Base-by-base conservation (phyloP, 2,888 invertebrate genomes). In the Tricholauxania praeusta region DNA sequence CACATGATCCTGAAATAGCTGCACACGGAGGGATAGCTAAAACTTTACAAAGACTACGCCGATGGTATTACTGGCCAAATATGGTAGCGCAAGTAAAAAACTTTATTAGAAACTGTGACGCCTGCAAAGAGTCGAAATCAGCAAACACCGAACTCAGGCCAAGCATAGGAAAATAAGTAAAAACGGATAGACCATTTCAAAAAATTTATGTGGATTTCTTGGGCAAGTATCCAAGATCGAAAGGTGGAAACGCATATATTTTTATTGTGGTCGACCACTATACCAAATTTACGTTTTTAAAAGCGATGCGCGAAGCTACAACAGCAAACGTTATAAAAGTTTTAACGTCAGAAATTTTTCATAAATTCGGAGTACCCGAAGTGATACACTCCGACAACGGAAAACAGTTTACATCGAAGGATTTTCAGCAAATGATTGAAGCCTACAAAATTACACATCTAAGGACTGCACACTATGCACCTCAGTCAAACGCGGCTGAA, bases 341-440 rank as follows among this genome's bases (percentile, higher is more conserved):
- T 28, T 48, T 77, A 2, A 69, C 65, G 17, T 48, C 77, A 14
- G 77, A 80, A 12, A 53, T 77, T 14, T 81, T 80, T 66, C 69
- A 78, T 17, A 64, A 78, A 32, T 82, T 81, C 72, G 81, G 80
- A 14, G 80, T 80, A 17, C 66, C 80, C 76, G 51, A 74, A 74
- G 52, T 28, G 28, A 28, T 28, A 28, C 28, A 28, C 28, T 28
- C 28, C 3, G 28, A 28, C 28, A 28, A 82, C 74, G 81, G 81
- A 0, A 62, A 67, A 8, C 81, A 81, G 66, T 82, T 79, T 68
- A 22, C 66, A 10, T 32, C 77, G 0, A 77, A 75, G 19, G 32
- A 66, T n/a, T 80, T 79, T 59, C 47, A 77, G 12, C 10, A 51
- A 1, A 19, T 79, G 7, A 22, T 78, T 2, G 12, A 51, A 14